Percentiles rank a stretch among this genome's conserved stretches.
These are phyloP conservation scores for Heliconius himera DNA, from an alignment of 1,140 invertebrate genomes.

Conservation along the genomic window DNA sequence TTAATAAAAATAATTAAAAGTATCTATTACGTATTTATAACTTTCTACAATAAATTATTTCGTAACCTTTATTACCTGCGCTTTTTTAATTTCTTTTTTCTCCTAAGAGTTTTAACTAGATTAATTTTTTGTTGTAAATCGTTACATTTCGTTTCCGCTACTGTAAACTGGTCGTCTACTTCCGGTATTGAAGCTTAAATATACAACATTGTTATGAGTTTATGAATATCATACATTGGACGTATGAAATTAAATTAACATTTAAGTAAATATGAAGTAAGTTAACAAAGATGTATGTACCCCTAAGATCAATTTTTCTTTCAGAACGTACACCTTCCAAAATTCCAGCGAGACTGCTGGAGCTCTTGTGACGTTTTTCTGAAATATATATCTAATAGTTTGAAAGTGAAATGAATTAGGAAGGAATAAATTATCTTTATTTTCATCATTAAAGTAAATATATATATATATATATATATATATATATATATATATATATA, in stretches of 20 bases:
- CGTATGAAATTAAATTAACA: neutral
- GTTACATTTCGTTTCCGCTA: conserved; percentile 65
- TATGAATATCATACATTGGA: neutral
- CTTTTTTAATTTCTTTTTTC: conserved; percentile 66
- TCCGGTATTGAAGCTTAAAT: conserved; percentile 63
- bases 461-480: too few species aligned
- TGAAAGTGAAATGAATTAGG: neutral
- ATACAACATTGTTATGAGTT: conserved; percentile 8
- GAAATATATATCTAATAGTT: conserved; percentile 2
- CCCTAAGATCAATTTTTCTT: conserved; percentile 62
- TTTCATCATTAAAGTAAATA: too few species aligned
- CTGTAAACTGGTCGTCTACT: conserved; percentile 65
- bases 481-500: too few species aligned
- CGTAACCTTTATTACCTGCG: conserved; percentile 48
- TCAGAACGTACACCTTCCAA: conserved; percentile 64
- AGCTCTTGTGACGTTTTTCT: conserved; percentile 73
- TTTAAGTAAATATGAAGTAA: neutral
- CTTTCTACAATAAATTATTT: neutral
- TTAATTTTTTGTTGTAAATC: conserved; percentile 70
- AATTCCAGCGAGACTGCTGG: conserved; percentile 63
- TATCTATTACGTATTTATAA: neutral
- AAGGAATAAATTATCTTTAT: too few species aligned
- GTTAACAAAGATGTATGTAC: conserved; percentile 37
- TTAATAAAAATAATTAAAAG: conserved; percentile 17
- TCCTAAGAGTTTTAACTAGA: conserved; percentile 62